Conservation (phyloP, 35 echinoderm and acorn worm genomes). For the Lytechinus pictus region DNA sequence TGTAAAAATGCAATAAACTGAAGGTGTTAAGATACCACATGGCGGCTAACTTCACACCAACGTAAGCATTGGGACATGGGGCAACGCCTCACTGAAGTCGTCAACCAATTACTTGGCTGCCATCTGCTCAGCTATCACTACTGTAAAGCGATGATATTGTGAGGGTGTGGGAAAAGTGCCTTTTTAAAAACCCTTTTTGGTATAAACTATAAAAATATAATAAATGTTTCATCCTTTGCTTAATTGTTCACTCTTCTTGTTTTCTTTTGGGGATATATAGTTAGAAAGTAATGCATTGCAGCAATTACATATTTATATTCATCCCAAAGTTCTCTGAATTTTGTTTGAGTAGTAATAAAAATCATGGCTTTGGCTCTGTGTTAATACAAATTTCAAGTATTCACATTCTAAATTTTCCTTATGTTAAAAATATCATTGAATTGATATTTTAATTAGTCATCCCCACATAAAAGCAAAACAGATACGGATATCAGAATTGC, state of each 20-base stretch:
- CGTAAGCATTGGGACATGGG: constrained; percentile 4
- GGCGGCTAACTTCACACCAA: constrained; percentile 41
- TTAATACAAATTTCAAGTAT: too few relatives aligned
- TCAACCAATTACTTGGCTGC: constrained; percentile 33
- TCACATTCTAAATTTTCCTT: too few relatives aligned
- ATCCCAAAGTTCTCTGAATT: too few relatives aligned
- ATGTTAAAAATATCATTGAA: too few relatives aligned
- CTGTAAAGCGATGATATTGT: background rate
- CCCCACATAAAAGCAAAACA: background rate
- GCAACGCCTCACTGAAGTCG: constrained; percentile 33
- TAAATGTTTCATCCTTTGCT: background rate
- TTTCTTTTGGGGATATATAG: too few relatives aligned
- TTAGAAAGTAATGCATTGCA: too few relatives aligned
- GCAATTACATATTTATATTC: too few relatives aligned
- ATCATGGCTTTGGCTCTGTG: too few relatives aligned
- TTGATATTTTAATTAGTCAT: too few relatives aligned
- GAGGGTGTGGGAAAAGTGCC: background rate
- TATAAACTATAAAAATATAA: too few relatives aligned
- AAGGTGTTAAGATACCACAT: constrained; percentile 20
- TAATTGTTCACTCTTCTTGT: background rate
- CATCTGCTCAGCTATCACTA: constrained; percentile 48
- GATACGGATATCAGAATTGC: background rate
- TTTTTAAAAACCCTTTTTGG: too few relatives aligned
- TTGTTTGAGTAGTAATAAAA: too few relatives aligned
- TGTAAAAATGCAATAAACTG: background rate